Percentiles rank a stretch among this genome's conserved stretches.
These are phyloP conservation scores for Alces alces DNA, from an alignment of 2,113 vertebrate genomes.

Conservation along the genomic window DNA sequence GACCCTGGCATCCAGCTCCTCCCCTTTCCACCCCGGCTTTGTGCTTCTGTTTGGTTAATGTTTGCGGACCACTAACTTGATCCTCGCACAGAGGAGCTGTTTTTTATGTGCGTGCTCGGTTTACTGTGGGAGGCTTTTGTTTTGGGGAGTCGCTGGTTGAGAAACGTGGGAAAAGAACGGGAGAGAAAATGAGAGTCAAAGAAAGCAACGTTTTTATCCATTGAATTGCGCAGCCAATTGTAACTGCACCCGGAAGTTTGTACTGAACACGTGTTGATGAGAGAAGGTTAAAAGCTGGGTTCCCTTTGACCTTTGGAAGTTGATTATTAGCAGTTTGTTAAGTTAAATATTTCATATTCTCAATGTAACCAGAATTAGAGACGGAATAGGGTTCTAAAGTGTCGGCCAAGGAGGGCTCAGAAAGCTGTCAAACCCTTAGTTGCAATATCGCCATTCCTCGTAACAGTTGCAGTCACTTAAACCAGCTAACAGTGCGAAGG, in stretches of 20 bases:
- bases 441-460: not conserved
- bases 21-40: constrained; percentile 57
- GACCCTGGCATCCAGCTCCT: constrained; percentile 59
- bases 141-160: constrained; percentile 23
- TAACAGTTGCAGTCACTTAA: not conserved
- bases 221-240: constrained; percentile 78
- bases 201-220: constrained; percentile 42
- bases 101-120: not conserved
- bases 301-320: constrained; percentile 57
- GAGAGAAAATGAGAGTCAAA: constrained; percentile 16
- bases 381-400: not conserved
- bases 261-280: constrained; percentile 82
- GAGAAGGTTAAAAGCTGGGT: constrained; percentile 58
- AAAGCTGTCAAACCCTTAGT: constrained; percentile 35
- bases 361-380: not conserved
- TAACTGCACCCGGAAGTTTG: constrained; percentile 87
- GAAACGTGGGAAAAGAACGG: constrained; percentile 19
- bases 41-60: constrained; percentile 51
- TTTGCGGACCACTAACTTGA: constrained; percentile 54
- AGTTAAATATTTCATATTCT: not conserved
- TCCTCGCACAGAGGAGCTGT: not conserved
- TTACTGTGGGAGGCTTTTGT: constrained; percentile 54
- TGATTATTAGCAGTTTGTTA: not conserved
- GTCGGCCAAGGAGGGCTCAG: not conserved
- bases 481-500: not conserved